Evolutionary conservation across 2,113 vertebrate species (phyloP), one percentile per base, ranked within the genome.

Genomic region (Cyanoderma ruficeps): DNA sequence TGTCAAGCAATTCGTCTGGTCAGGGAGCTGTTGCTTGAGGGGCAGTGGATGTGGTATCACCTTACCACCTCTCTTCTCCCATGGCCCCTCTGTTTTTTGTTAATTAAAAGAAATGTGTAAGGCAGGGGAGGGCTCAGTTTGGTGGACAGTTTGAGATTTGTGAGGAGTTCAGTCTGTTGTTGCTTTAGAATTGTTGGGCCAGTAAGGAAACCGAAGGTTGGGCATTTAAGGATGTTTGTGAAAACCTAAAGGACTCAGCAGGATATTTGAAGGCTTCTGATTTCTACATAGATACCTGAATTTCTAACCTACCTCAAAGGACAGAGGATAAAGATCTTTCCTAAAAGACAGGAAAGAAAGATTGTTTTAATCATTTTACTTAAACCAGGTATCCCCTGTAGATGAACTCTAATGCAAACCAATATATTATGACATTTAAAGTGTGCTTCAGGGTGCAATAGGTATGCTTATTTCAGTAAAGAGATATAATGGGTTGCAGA

Each of bases 381-480:
- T 91, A 76, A 80, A 76, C 69, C 7, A 9, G 3, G 3, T 86
- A 70, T 71, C 13, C 41, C 7, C 28, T 33, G 6, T 64, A 55
- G 71, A 87, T 33, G 35, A 89, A 7, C 25, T 72, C 37, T 37
- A 59, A 37, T 86, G 28, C 30, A 68, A 78, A 81, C 41, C 64
- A 57, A 33, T 96, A 46, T 44, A 33, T 49, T 49, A 35, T 75
- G 39, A 89, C n/a, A 30, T 89, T 94, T 64, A 49, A 77, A 91
- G 28, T 86, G 63, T 75, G 28, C 57, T 84, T 95, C 50, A 71
- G 56, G 44, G 31, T 90, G 71, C 11, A 24, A 91, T 87, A 89
- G 44, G 72, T 18, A 24, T 56, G 57, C 18, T 88, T 94, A 60
- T 94, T 96, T 96, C 75, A 81, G 65, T 83, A 64, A 70, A 71